Base-by-base conservation (phyloP, 2,797 vertebrate species). In the Crax fasciolata region DNA sequence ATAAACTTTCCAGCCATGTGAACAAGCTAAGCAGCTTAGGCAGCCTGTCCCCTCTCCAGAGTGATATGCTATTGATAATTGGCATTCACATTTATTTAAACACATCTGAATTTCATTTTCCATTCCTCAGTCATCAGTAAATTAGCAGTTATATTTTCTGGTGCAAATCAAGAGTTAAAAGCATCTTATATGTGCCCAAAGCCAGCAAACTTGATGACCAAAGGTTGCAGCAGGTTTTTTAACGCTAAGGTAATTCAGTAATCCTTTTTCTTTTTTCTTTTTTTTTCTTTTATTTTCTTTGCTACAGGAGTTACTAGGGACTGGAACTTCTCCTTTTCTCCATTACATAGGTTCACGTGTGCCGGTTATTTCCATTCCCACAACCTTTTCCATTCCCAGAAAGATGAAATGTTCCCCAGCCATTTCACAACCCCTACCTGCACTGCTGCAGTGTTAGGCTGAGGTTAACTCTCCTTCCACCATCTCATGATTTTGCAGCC, bases 401-500 rank as follows among this genome's bases (percentile, higher is more conserved):
- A 87, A n/a, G 24, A 70, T 11, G 35, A 87, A 65, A 89, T 4
- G 0, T 17, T 72, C 35, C 25, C 54, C 39, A 81, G 30, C 0
- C 0, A 44, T 30, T 59, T 72, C 57, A 51, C 65, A 66, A 2
- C 61, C 63, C 25, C 25, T 52, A 66, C 44, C 38, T 71, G 49
- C 14, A 4, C 27, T 67, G 54, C 49, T 44, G 32, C 58, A 72
- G 28, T 0, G 0, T n/a, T 65, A 74, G 49, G 49, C 65, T 44
- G 68, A 89, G 59, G 84, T 57, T 65, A 77, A 25, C 52, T 46
- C 27, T 55, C 48, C 44, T 66, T 87, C 61, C 25, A 51, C 44
- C 28, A 58, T 48, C 72, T 85, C 28, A 89, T 32, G 28, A 81
- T 78, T 88, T 39, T 91, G 68, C 70, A 94, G 62, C 43, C 79